Evolutionary conservation across 2,888 invertebrate species (phyloP).

Genomic region (Homarus gammarus): DNA sequence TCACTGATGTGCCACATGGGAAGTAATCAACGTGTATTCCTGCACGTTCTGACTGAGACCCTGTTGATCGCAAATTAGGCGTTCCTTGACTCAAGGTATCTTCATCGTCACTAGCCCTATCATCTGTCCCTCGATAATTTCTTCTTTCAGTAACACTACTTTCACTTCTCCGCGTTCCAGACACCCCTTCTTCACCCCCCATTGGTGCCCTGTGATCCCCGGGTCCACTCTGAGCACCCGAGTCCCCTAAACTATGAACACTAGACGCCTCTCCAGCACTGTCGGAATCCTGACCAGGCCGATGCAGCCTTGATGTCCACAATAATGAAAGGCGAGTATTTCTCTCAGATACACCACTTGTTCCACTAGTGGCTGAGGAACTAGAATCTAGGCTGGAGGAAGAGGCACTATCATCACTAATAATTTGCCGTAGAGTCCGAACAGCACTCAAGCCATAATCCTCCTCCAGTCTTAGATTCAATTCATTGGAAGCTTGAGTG

Average conservation of each 20-base stretch:
- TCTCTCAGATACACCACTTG: constrained; percentile 64
- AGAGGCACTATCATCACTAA: constrained; percentile 72
- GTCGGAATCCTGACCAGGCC: constrained; percentile 60
- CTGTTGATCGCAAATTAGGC: constrained; percentile 7
- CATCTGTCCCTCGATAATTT: constrained; percentile 42
- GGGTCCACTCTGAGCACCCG: background rate
- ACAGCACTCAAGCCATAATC: constrained; percentile 31
- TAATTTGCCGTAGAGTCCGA: constrained; percentile 42
- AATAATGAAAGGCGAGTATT: constrained; percentile 69
- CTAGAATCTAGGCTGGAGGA: constrained; percentile 69
- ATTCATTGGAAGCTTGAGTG: constrained; percentile 26
- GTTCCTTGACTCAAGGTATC: background rate
- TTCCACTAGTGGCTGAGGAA: constrained; percentile 64
- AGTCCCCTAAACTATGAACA: constrained; percentile 30
- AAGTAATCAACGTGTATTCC: constrained; percentile 16
- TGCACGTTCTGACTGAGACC: constrained; percentile 29
- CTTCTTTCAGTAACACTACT: constrained; percentile 13
- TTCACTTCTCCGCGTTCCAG: constrained; percentile 12
- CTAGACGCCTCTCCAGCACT: constrained; percentile 51
- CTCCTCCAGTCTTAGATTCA: constrained; percentile 26
- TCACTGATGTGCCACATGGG: constrained; percentile 4
- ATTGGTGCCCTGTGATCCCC: constrained; percentile 22
- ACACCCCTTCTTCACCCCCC: constrained; percentile 21
- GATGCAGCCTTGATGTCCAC: constrained; percentile 69
- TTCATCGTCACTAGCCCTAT: constrained; percentile 41